phyloP scores from a whole-genome alignment of 2,113 vertebrate genomes.

The Kryptolebias marmoratus region DNA sequence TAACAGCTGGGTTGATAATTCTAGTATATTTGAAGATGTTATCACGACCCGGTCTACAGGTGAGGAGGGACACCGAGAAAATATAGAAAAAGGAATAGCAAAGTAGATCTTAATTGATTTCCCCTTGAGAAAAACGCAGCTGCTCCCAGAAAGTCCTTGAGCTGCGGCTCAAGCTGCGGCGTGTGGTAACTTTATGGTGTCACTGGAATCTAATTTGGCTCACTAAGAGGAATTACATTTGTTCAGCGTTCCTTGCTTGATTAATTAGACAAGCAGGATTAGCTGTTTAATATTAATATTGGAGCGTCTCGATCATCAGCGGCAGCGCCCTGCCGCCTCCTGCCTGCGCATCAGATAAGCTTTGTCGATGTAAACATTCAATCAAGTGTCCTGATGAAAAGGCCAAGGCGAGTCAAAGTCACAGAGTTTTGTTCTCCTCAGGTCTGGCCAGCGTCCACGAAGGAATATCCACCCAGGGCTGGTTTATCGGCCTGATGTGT shows the following conservation, averaged over 20 bases:
- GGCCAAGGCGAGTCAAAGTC: conserved; percentile 72
- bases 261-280: conserved; percentile 80
- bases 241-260: conserved; percentile 70
- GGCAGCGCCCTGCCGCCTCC: conserved; percentile 25
- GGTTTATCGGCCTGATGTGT: conserved; percentile 98
- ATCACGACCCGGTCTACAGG: conserved; percentile 79
- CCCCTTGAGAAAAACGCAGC: conserved; percentile 1
- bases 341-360: conserved; percentile 55
- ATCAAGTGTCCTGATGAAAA: conserved; percentile 70
- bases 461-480: conserved; percentile 92
- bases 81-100: not conserved
- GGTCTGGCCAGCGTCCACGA: conserved; percentile 89
- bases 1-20: conserved; percentile 88
- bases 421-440: conserved; percentile 69
- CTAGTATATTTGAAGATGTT: conserved; percentile 93
- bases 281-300: conserved; percentile 81
- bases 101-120: conserved; percentile 26
- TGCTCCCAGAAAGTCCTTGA: conserved; percentile 49
- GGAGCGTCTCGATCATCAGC: conserved; percentile 56
- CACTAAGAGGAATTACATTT: conserved; percentile 71
- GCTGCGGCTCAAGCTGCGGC: conserved; percentile 26
- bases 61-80: conserved; percentile 77
- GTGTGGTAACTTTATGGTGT: conserved; percentile 40
- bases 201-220: conserved; percentile 59
- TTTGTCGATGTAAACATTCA: conserved; percentile 72